These are phyloP conservation scores for Capreolus pygargus DNA, from an alignment of 2,113 vertebrate genomes.

Conservation along the genomic window DNA sequence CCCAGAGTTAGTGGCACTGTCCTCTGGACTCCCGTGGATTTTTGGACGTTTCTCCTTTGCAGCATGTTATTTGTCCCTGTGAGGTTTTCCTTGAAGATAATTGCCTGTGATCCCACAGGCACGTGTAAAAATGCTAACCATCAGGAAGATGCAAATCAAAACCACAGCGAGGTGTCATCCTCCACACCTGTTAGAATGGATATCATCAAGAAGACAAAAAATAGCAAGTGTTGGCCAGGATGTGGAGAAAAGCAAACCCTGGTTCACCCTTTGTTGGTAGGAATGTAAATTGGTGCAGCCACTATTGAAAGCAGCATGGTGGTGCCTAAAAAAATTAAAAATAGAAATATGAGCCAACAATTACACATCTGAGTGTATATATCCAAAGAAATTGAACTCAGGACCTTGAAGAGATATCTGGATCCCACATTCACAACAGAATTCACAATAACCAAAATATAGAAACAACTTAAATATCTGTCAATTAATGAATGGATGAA, in stretches of 20 bases:
- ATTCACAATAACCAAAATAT: neutral
- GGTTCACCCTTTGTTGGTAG: neutral
- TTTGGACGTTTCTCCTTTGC: neutral
- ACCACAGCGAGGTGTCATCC: neutral
- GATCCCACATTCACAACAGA: neutral
- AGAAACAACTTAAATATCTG: neutral
- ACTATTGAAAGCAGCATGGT: neutral
- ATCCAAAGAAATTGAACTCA: neutral
- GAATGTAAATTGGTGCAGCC: neutral
- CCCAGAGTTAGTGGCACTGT: neutral
- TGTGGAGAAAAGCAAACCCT: neutral
- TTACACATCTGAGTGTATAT: neutral
- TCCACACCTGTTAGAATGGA: neutral
- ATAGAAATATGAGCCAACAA: neutral
- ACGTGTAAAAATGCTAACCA: neutral
- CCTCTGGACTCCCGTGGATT: neutral
- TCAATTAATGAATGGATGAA: neutral
- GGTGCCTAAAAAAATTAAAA: neutral
- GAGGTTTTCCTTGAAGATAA: neutral
- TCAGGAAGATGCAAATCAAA: neutral
- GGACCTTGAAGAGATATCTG: neutral
- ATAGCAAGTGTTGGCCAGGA: neutral
- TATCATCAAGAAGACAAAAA: neutral
- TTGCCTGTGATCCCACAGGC: neutral
- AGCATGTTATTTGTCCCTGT: neutral